phyloP scores from a whole-genome alignment of 2,888 invertebrate species.

The Drosophila kambysellisi region DNA sequence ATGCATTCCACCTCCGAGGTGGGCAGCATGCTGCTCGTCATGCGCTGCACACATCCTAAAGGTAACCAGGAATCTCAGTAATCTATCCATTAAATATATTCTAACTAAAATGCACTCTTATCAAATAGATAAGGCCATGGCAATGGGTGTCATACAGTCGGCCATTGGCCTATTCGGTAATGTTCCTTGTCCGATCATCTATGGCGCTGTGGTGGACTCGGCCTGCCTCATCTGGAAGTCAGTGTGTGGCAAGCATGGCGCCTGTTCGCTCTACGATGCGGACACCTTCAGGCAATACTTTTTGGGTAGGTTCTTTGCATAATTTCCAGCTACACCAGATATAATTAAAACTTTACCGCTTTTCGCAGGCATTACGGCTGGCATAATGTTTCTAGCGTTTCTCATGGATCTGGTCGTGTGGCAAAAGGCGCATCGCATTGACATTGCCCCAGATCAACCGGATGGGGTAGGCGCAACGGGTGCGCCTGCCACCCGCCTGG shows the following conservation, averaged over 20 bases:
- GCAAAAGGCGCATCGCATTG: conserved; percentile 94
- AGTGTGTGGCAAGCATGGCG: conserved; percentile 92
- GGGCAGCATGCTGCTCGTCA: conserved; percentile 94
- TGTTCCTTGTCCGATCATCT: conserved; percentile 97
- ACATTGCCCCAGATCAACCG: conserved; percentile 87
- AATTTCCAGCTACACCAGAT: neutral
- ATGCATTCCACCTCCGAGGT: conserved; percentile 97
- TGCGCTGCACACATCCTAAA: conserved; percentile 95
- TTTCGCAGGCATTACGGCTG: conserved; percentile 92
- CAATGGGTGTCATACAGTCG: conserved; percentile 96
- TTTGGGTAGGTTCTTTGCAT: conserved; percentile 87
- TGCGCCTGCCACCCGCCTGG: conserved; percentile 52
- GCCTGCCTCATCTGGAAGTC: conserved; percentile 95
- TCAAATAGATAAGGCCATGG: conserved; percentile 94
- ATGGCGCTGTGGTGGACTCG: conserved; percentile 96
- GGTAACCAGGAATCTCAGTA: conserved; percentile 81
- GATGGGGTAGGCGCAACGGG: conserved; percentile 39
- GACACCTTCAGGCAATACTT: conserved; percentile 93
- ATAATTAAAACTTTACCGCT: neutral
- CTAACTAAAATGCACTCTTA: neutral
- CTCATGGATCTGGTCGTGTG: conserved; percentile 95
- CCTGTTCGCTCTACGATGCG: conserved; percentile 95
- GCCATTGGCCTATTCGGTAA: conserved; percentile 97
- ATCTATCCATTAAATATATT: neutral
- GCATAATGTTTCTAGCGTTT: conserved; percentile 94